Conservation (phyloP, 2,113 vertebrate species). For the Numenius arquata region DNA sequence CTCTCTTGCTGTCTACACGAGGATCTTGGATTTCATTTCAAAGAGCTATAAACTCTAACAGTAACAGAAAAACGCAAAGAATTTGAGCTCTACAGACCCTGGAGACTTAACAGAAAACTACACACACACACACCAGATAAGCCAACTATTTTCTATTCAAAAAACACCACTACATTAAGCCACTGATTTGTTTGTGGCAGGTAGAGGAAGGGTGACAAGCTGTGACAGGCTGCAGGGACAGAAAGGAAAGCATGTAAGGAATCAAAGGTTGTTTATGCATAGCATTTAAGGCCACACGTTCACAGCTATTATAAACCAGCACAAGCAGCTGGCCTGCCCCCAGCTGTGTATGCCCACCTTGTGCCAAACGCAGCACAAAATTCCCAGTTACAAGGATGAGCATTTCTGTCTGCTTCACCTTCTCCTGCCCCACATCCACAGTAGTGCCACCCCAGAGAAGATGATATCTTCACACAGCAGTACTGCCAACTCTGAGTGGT, state of each 20-base stretch:
- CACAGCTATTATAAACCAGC: background rate
- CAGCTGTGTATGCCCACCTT: background rate
- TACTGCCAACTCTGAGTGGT: background rate
- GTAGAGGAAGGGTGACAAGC: background rate
- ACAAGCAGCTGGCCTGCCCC: background rate
- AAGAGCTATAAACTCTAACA: background rate
- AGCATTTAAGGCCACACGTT: background rate
- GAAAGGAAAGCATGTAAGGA: background rate
- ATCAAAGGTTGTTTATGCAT: background rate
- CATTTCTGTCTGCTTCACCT: background rate
- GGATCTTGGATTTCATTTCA: background rate
- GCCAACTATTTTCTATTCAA: background rate
- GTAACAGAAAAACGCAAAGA: background rate
- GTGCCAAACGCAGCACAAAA: background rate
- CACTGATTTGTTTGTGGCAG: background rate
- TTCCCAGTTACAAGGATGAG: background rate
- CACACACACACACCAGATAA: background rate
- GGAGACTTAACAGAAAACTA: background rate
- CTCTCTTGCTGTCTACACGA: background rate
- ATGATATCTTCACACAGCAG: fast-evolving
- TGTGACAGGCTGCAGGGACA: background rate
- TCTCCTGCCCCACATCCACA: background rate
- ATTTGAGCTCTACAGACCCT: background rate
- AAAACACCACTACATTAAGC: background rate
- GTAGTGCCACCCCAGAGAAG: background rate